Evolutionary conservation across 1,140 invertebrate genomes (phyloP), one percentile per base, ranked within the genome.

Genomic region (Harpegnathos saltator): DNA sequence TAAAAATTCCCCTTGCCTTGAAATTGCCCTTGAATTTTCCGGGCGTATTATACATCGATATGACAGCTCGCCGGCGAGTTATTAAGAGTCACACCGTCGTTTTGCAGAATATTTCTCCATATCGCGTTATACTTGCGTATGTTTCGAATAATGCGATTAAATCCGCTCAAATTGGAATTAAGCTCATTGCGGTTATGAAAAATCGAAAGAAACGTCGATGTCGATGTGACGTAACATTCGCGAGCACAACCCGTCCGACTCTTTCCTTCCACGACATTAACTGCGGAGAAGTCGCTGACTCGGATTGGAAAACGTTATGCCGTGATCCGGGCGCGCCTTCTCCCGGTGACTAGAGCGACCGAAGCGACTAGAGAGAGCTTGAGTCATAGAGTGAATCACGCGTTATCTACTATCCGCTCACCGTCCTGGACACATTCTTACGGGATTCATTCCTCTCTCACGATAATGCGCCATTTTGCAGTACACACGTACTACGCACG

Each of bases 351-450:
- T 71, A 80, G 75, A 80, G 75, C 52, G 54, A 58, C 65, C 52
- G 75, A 80, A 69, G 54, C 82, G 50, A 72, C 75, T 66, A 80
- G 72, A 80, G 72, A 80, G 72, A 86, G 86, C 90, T 91, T 92
- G 91, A 91, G 90, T 92, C 91, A 92, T 85, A 65, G 85, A 81
- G 85, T 91, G 91, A 92, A 92, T 92, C 91, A 91, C 86, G 80
- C 89, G 68, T 73, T 84, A 78, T 59, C 62, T 63, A 63, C 87
- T 90, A 86, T 90, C 73, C 83, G 71, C 86, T 91, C 54, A 44
- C 54, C 71, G 71, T 56, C 56, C 59, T 52, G 73, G 73, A 75
- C 59, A 75, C 73, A 75, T 75, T 75, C 73, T 75, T 75, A 75
- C 73, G 59, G 73, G 73, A 65, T 72, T 22, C 33, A 73, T 75